Evolutionary conservation across 2,113 vertebrate genomes (phyloP).

Genomic region (Lonchura striata): DNA sequence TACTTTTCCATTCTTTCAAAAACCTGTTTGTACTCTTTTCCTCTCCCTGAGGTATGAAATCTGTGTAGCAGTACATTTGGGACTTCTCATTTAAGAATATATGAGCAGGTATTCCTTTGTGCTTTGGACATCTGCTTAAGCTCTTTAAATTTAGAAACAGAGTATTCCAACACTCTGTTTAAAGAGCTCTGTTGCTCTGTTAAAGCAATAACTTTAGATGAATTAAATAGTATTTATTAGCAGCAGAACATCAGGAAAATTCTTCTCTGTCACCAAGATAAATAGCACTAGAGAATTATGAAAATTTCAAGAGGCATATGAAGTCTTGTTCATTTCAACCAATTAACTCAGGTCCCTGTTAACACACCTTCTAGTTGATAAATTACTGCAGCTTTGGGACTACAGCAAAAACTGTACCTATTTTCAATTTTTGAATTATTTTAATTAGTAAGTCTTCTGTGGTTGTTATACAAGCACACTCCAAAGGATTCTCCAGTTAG

Average conservation of each 20-base stretch:
- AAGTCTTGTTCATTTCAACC: not conserved
- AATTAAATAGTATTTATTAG: constrained; percentile 24
- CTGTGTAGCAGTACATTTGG: not conserved
- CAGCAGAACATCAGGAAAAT: not conserved
- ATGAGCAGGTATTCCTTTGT: not conserved
- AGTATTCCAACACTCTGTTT: not conserved
- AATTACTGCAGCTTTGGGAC: constrained; percentile 1
- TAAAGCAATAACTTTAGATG: not conserved
- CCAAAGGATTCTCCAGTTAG: not conserved
- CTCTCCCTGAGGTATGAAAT: not conserved
- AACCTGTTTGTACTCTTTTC: not conserved
- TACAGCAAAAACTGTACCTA: not conserved
- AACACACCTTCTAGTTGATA: not conserved
- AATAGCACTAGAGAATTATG: not conserved
- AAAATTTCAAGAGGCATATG: not conserved
- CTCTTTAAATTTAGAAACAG: not conserved
- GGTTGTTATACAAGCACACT: not conserved
- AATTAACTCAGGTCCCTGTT: not conserved
- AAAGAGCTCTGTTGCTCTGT: too few species aligned
- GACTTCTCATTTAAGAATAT: not conserved
- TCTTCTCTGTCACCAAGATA: not conserved
- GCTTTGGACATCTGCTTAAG: not conserved
- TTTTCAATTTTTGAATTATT: not conserved
- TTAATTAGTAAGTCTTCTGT: not conserved
- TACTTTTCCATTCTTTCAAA: not conserved